Evolutionary conservation across 2,797 vertebrate species (phyloP), one percentile per base, ranked within the genome.

Genomic region (Dallia pectoralis): DNA sequence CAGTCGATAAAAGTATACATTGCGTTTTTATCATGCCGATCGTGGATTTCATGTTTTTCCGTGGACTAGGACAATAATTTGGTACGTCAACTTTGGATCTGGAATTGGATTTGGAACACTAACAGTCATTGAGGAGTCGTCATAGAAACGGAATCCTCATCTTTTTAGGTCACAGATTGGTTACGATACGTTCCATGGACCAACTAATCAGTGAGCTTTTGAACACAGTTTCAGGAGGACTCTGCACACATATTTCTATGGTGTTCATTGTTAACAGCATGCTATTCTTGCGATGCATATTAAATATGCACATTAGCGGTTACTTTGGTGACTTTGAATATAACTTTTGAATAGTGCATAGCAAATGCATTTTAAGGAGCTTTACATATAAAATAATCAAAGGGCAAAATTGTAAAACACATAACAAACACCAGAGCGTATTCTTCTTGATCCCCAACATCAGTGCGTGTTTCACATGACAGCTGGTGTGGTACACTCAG

Each of bases 101-200:
- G 14, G 53, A 59, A 59, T 59, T 59, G 53, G 22, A 11, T 59
- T 3, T 59, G 14, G 53, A 59, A 59, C n/a, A 12, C 40, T 44
- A 14, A 14, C 11, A 14, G 2, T 11, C 40, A 1, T 9, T 5
- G 11, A 44, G 40, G 40, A 44, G 40, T 44, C 2, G 14, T 44
- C 40, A 44, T 44, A 14, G 40, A 44, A 44, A 44, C 3, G 40
- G 40, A 44, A 44, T 44, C 12, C 9, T 44, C 8, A 3, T 36
- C 3, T 22, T 25, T 59, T 12, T 19, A 25, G 11, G n/a, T 25
- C 3, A 33, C 65, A n/a, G 29, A 66, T 67, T 48, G 67, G 74
- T 78, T 51, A 69, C 22, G 22, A 33, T 11, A 44, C 72, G 72
- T 74, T 73, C 47, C 74, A 73, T 44, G 40, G 14, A 12, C 40